Conservation (phyloP, 2,797 vertebrate species). For the Pyrocephalus nanus region DNA sequence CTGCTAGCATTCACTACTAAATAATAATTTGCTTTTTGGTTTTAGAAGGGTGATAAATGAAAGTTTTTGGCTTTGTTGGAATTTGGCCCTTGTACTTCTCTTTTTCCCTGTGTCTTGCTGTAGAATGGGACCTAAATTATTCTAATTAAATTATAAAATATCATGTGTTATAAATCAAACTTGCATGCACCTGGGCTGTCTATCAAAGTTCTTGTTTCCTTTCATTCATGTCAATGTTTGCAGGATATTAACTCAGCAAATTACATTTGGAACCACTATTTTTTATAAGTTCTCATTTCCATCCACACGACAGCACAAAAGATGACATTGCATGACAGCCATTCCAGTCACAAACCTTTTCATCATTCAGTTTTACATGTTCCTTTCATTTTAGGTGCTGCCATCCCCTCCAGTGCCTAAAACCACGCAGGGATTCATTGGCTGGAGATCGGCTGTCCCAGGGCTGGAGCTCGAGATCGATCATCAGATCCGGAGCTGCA, state of each 20-base stretch:
- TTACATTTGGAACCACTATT: neutral
- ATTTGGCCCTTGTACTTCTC: neutral
- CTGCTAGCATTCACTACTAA: neutral
- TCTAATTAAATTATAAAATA: neutral
- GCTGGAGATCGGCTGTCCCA: conserved; percentile 82
- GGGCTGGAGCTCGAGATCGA: conserved; percentile 75
- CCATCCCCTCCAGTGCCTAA: conserved; percentile 83
- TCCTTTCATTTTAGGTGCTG: conserved; percentile 70
- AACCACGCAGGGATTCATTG: conserved; percentile 85
- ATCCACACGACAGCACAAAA: neutral
- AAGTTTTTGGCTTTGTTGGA: neutral
- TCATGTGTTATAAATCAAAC: neutral
- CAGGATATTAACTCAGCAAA: neutral
- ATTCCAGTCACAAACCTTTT: neutral
- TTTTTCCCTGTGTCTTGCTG: neutral
- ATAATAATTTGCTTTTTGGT: neutral
- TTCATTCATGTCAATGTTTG: neutral
- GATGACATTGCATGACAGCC: neutral
- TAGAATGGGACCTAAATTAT: neutral
- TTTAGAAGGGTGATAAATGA: neutral
- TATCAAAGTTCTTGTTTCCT: neutral
- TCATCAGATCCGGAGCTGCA: conserved; percentile 73
- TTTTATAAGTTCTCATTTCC: neutral
- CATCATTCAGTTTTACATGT: neutral
- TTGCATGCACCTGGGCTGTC: neutral